Evolutionary conservation across 2,797 vertebrate species (phyloP), one percentile per base, ranked within the genome.

Genomic region (Epinephelus coioides): DNA sequence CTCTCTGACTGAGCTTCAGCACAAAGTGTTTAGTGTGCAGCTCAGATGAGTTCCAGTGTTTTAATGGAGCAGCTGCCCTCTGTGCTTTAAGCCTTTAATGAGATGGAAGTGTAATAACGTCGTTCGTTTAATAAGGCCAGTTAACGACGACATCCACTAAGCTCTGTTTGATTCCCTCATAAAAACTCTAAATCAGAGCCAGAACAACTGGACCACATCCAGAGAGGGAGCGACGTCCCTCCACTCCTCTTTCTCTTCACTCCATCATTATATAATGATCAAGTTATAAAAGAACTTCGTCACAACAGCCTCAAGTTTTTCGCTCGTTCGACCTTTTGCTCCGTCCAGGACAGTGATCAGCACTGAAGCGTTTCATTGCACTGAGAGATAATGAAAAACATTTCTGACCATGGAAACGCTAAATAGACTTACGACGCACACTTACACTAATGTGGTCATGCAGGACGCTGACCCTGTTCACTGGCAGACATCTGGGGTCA

Each of bases 111-210:
- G 62, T 69, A 46, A 60, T 62, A 50, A 51, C n/a, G 5, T 46
- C 9, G 27, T 70, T 71, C 55, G 38, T 81, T 76, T 83, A 73
- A 86, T 53, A 15, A 73, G 73, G 50, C 63, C 56, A 12, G 69
- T 81, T 82, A 79, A 84, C n/a, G 9, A 73, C 0, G 17, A 57
- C 81, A 21, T 72, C 64, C 62, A 75, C 57, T 82, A 46, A 80
- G 38, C 85, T 34, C 75, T 60, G 73, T 73, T 76, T 82, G 71
- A 79, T 84, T 57, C 73, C 0, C 73, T 0, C 73, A 72, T 78
- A 62, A 87, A 78, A 78, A 0, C 68, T 30, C 4, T 47, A 8
- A 50, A 68, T 57, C 64, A 50, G 54, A 68, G 44, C 21, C 1
- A 5, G 18, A 25, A 3, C 49, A 9, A 2, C 66, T 78, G 71